Conservation (phyloP, 2,797 vertebrate species). For the Lophius americanus region DNA sequence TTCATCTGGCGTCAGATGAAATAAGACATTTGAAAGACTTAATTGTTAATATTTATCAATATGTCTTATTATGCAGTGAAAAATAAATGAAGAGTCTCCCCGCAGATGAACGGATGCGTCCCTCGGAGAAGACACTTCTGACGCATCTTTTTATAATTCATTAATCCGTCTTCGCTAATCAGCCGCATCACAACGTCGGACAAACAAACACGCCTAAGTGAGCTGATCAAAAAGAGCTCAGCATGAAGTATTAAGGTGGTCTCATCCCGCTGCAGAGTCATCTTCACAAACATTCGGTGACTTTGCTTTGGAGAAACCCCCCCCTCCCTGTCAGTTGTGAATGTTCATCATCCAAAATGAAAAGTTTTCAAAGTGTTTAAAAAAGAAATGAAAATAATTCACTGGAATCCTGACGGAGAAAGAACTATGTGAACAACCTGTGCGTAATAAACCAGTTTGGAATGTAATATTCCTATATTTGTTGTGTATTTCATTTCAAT, state of each 20-base stretch:
- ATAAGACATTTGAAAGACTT: conserved; percentile 73
- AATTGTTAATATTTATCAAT: conserved; percentile 83
- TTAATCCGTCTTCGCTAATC: conserved; percentile 69
- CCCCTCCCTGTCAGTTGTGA: conserved; percentile 18
- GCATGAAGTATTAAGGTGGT: conserved; percentile 59
- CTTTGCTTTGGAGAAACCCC: conserved; percentile 34
- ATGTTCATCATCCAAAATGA: conserved; percentile 60
- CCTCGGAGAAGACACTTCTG: conserved; percentile 65
- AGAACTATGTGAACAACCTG: not conserved
- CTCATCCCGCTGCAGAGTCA: conserved; percentile 24
- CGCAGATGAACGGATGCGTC: conserved; percentile 47
- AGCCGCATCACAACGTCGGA: conserved; percentile 64
- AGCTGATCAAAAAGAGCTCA: conserved; percentile 60
- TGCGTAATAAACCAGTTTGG: too few relatives aligned
- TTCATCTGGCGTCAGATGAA: conserved; percentile 77
- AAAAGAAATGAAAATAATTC: conserved; percentile 22
- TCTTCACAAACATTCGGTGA: conserved; percentile 39
- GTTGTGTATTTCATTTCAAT: too few relatives aligned
- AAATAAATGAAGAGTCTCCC: conserved; percentile 67
- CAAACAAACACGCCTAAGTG: conserved; percentile 69
- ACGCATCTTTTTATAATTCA: conserved; percentile 75
- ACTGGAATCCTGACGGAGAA: not conserved
- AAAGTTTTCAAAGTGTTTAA: conserved; percentile 56
- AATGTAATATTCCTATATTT: too few relatives aligned
- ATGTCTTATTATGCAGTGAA: conserved; percentile 77